Evolutionary conservation across 2,113 vertebrate genomes (phyloP), one percentile per base, ranked within the genome.

Genomic region (Oreochromis niloticus): DNA sequence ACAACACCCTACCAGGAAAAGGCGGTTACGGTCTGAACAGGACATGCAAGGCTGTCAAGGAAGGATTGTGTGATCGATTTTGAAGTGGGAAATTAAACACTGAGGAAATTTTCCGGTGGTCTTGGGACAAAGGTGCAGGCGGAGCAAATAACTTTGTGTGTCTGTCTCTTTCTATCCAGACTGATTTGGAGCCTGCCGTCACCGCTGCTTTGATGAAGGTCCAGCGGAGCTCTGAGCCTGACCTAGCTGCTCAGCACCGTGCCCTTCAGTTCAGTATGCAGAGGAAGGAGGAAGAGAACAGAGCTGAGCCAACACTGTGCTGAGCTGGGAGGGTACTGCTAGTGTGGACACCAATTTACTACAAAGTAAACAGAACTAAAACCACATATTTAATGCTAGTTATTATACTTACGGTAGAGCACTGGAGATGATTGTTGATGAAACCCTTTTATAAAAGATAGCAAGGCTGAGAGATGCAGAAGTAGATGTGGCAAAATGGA

Each of bases 211-310:
- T 92, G 88, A 93, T 84, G 90, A 68, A 6, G 71, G 61, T 83
- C 88, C 89, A 81, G 86, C 12, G 3, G 46, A 59, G 80, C 79
- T 89, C 89, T 13, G 81, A 81, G 50, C 36, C 84, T 85, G 93
- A 88, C 87, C 91, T 78, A 24, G 82, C 91, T 91, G 83, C 91
- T 91, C 92, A 84, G 88, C 83, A 81, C 83, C 54, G 81, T 83
- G 85, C 78, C 79, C 81, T 91, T 63, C 81, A 19, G 83, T 75
- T 88, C 85, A 10, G 54, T 17, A 50, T 10, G 71, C 88, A 83
- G 52, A 71, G 34, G 36, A 68, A 68, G 63, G 63, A 41, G 39
- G 81, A 63, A 36, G 82, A 66, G 87, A 83, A 80, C 75, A 75
- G 73, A 80, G 80, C 75, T 46, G 84, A 78, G 46, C 46, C 27